phyloP scores from a whole-genome alignment of 1,140 invertebrate species.

The Octopus sinensis region DNA sequence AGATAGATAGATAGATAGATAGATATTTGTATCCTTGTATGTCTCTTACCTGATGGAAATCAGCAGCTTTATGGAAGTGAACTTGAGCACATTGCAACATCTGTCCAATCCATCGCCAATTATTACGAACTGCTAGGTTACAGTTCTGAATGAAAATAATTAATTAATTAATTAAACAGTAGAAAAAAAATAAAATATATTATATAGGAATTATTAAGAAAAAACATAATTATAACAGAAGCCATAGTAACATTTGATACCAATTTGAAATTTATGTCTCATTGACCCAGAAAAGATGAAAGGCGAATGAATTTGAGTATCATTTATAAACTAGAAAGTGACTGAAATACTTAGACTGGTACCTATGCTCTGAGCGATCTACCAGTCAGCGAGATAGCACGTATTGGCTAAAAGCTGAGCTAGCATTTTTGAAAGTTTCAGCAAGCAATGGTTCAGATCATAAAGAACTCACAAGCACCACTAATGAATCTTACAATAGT shows the following conservation, averaged over 20 bases:
- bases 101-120: slow-evolving; percentile 41
- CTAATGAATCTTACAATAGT: too few species aligned
- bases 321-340: too few species aligned
- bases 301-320: too few species aligned
- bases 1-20: not conserved
- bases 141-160: slow-evolving; percentile 34
- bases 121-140: slow-evolving; percentile 36
- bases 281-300: too few species aligned
- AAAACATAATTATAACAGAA: not conserved
- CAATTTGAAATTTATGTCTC: too few species aligned
- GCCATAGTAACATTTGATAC: not conserved
- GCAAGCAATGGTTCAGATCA: too few species aligned
- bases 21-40: not conserved
- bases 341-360: too few species aligned
- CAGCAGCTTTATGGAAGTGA: slow-evolving; percentile 41
- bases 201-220: not conserved
- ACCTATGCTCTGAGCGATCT: too few species aligned
- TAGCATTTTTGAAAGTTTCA: too few species aligned
- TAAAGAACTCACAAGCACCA: too few species aligned
- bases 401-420: too few species aligned
- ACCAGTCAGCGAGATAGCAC: too few species aligned
- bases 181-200: not conserved
- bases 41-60: slow-evolving; percentile 39
- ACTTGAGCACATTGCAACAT: slow-evolving; percentile 41
- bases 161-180: not conserved